These are phyloP conservation scores for Sorex fumeus DNA, from an alignment of 2,113 vertebrate species.

Conservation along the genomic window DNA sequence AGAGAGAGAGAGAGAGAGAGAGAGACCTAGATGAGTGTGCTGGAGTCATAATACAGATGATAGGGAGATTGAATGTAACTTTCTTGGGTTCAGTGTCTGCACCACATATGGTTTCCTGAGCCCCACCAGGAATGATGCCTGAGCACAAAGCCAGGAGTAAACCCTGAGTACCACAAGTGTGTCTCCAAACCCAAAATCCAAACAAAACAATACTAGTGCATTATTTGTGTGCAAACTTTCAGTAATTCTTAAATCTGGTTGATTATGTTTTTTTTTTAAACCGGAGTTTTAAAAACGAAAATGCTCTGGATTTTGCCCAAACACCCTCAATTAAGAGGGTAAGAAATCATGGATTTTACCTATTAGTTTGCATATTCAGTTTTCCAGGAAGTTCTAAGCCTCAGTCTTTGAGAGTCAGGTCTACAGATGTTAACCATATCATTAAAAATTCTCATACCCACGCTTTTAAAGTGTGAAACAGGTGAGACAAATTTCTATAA, in stretches of 20 bases:
- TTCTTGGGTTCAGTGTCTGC: no score
- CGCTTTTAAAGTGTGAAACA: background rate
- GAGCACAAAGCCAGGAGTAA: no score
- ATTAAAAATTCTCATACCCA: background rate
- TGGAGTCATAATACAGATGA: no score
- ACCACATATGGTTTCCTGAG: no score
- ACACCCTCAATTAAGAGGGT: background rate
- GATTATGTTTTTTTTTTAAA: background rate
- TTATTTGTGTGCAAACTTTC: background rate
- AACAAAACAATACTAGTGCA: background rate
- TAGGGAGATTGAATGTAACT: no score
- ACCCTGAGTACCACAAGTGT: no score
- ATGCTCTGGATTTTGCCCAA: background rate
- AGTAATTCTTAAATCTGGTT: background rate
- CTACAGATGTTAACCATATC: background rate
- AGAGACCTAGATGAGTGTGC: no score
- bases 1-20: background rate
- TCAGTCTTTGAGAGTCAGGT: background rate
- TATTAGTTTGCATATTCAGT: background rate
- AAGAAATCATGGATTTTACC: background rate
- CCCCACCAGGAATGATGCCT: no score
- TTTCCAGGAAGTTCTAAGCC: background rate
- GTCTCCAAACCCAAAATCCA: no score
- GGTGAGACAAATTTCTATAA: background rate
- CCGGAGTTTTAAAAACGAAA: background rate